Percentiles rank a stretch among this genome's conserved stretches.
phyloP scores from a whole-genome alignment of 1,140 invertebrate species.

The Ceratina calcarata region DNA sequence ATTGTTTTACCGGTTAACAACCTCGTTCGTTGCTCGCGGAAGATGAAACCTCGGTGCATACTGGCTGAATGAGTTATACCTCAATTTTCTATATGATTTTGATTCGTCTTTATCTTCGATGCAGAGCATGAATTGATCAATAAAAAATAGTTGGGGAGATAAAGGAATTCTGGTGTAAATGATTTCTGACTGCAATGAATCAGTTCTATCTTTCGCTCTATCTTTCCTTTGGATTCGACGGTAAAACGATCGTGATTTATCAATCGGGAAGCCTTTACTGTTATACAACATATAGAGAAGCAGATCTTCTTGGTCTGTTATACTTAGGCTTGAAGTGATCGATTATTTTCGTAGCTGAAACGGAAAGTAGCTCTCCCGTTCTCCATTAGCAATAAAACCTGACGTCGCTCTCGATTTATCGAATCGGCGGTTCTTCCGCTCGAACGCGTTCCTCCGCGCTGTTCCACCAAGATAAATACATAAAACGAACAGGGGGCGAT shows the following conservation, averaged over 20 bases:
- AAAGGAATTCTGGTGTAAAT: too few species aligned
- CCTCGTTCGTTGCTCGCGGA: too few species aligned
- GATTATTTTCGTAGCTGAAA: slow-evolving; percentile 3
- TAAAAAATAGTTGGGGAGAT: too few species aligned
- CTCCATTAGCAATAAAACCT: slow-evolving; percentile 10
- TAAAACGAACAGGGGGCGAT: not conserved
- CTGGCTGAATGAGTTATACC: not conserved
- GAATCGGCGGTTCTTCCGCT: not conserved
- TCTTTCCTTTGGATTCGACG: too few species aligned
- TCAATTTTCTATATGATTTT: not conserved
- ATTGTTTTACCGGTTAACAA: too few species aligned
- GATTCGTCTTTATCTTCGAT: too few species aligned
- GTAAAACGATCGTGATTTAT: too few species aligned
- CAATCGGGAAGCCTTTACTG: not conserved
- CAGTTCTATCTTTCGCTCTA: too few species aligned
- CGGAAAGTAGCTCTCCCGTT: not conserved
- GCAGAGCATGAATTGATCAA: too few species aligned
- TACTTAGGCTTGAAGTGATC: slow-evolving; percentile 27
- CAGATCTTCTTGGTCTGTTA: not conserved
- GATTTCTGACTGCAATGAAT: too few species aligned
- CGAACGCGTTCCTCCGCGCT: not conserved
- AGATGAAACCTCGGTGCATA: too few species aligned
- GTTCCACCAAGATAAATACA: not conserved
- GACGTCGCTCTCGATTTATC: not conserved
- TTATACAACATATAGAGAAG: not conserved